These are phyloP conservation scores for Zelostemma sp. DNA, from an alignment of 1,140 invertebrate genomes.

Conservation along the genomic window DNA sequence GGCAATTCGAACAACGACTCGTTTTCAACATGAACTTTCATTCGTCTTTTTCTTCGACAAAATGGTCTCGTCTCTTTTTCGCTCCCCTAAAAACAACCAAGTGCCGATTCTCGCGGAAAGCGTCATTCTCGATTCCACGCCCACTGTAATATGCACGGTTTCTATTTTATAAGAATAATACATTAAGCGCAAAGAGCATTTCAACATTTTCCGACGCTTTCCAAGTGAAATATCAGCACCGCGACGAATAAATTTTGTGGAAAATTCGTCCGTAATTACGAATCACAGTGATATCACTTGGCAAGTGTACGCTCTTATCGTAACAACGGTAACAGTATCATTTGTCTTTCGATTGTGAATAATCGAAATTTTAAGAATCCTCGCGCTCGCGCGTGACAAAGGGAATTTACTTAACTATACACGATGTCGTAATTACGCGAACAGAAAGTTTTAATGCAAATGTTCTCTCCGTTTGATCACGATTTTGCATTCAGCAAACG, in stretches of 20 bases:
- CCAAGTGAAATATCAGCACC: background rate
- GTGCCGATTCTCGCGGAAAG: background rate
- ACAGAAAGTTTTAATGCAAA: conserved; percentile 4
- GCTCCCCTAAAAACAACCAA: background rate
- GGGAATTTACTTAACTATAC: no score
- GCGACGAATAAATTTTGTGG: background rate
- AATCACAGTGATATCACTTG: background rate
- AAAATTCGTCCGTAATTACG: background rate
- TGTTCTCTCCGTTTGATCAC: background rate
- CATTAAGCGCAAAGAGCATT: conserved; percentile 1
- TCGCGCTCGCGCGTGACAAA: no score
- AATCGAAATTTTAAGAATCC: no score
- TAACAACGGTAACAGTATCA: conserved; percentile 2
- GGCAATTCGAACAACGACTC: background rate
- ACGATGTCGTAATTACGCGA: background rate
- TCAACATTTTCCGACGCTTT: background rate
- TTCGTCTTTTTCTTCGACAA: no score
- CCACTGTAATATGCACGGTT: background rate
- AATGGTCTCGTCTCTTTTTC: no score
- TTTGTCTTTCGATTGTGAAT: background rate
- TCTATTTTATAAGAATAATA: background rate
- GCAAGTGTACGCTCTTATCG: background rate
- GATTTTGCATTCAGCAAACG: background rate
- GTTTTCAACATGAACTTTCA: no score
- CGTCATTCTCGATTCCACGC: background rate